Evolutionary conservation across 2,113 vertebrate species (phyloP), one percentile per base, ranked within the genome.

Genomic region (Smithornis capensis): DNA sequence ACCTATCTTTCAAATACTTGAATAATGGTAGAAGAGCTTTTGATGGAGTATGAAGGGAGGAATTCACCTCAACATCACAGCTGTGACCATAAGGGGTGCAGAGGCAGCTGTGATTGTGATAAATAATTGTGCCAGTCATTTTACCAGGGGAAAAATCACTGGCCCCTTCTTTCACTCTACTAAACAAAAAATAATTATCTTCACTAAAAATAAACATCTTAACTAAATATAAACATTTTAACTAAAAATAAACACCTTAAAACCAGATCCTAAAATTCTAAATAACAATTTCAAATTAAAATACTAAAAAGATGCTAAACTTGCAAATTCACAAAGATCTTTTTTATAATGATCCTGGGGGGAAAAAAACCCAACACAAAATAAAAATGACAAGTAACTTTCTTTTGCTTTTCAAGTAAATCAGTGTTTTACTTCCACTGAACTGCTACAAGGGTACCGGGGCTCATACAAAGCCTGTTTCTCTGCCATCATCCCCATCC

Each of bases 11-110:
- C 80, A 89, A 96, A 96, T 94, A 77, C 90, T 80, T 92, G 56
- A 96, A 76, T 96, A 90, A 93, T 71, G 89, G 81, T 7, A 92
- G 92, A 96, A 97, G 95, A 93, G 52, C 62, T 94, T 77, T 62
- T 81, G 94, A 78, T 38, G 80, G 90, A 88, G 86, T 27, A 75
- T 94, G 90, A 95, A 92, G 93, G 95, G 82, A 95, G 92, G 93
- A 95, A 96, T 96, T 90, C 85, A 95, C 95, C 96, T 83, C 33
- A 94, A 94, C 91, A 94, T 88, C 91, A 33, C 87, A 87, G 91
- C 55, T 73, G 28, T 50, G 92, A 93, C 95, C 47, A 4, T 38
- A 95, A 97, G 52, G 86, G 75, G 40, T 83, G 89, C 59, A 97
- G 95, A 42, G 94, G 81, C 70, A 95, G 83, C 90, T 94, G 45